These are phyloP conservation scores for Carduelis carduelis DNA, from an alignment of 2,797 vertebrate genomes.

Conservation along the genomic window DNA sequence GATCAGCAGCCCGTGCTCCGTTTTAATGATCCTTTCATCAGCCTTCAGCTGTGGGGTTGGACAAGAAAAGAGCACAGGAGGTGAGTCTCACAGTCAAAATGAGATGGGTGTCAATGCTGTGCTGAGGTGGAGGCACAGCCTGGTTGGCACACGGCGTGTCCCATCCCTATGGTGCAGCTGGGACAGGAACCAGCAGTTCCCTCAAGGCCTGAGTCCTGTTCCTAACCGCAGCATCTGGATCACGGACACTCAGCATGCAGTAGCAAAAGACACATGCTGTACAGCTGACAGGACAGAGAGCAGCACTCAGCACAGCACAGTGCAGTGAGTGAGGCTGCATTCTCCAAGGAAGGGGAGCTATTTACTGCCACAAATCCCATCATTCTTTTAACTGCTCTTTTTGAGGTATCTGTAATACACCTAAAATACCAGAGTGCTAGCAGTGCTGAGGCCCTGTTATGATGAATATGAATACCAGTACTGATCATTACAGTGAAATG, in stretches of 20 bases:
- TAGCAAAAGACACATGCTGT: neutral
- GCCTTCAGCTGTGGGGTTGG: conserved; percentile 79
- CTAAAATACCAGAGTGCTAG: neutral
- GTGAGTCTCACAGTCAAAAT: conserved; percentile 2
- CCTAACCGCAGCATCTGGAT: neutral
- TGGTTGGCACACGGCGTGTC: accelerated
- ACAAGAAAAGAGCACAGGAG: conserved; percentile 23
- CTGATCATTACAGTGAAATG: neutral
- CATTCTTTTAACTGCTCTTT: neutral
- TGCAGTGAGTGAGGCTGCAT: neutral
- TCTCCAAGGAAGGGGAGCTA: neutral
- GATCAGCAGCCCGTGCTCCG: conserved; percentile 88
- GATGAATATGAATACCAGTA: neutral
- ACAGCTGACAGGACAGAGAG: neutral
- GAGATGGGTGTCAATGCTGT: accelerated
- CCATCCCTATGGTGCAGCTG: accelerated
- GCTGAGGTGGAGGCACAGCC: neutral
- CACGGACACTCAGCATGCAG: neutral
- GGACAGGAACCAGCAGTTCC: neutral
- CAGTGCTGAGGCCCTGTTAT: neutral
- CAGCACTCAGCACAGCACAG: neutral
- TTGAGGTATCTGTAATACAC: neutral
- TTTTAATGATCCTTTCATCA: conserved; percentile 89
- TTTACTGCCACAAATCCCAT: neutral
- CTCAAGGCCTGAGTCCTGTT: neutral